Conservation (phyloP, 2,888 invertebrate species). For the Microctonus aethiopoides region DNA sequence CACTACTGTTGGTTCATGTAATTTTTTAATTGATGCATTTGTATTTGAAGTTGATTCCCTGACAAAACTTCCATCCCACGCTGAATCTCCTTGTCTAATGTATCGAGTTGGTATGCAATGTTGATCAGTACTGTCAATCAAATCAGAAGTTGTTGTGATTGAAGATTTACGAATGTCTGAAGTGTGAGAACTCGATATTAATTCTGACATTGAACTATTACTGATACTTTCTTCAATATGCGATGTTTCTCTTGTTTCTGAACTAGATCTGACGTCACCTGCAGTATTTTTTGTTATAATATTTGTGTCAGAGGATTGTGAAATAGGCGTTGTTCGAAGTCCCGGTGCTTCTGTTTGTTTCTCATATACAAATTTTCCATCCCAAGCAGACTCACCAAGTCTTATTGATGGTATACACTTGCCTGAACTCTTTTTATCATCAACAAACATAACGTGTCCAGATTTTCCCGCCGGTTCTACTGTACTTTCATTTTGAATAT, state of each 20-base stretch:
- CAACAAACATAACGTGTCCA: slow-evolving; percentile 37
- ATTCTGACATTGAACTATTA: slow-evolving; percentile 46
- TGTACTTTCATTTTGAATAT: slow-evolving; percentile 49
- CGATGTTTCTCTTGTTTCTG: slow-evolving; percentile 38
- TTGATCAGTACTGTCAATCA: slow-evolving; percentile 22
- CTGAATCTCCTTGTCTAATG: slow-evolving; percentile 55
- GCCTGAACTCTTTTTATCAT: slow-evolving; percentile 26
- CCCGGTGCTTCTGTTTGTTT: slow-evolving; percentile 46
- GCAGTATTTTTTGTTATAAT: slow-evolving; percentile 22
- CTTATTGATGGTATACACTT: slow-evolving; percentile 49
- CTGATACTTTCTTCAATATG: slow-evolving; percentile 49
- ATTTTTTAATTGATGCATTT: slow-evolving; percentile 36
- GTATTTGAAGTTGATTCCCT: slow-evolving; percentile 54
- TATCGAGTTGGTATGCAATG: slow-evolving; percentile 24
- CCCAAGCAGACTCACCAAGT: slow-evolving; percentile 67
- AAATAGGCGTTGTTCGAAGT: neutral
- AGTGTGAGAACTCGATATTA: slow-evolving; percentile 38
- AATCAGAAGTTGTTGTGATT: neutral
- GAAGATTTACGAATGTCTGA: slow-evolving; percentile 3
- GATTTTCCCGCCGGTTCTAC: slow-evolving; percentile 39
- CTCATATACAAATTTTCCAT: slow-evolving; percentile 68
- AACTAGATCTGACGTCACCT: slow-evolving; percentile 17
- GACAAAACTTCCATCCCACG: slow-evolving; percentile 67
- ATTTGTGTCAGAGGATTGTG: slow-evolving; percentile 5
- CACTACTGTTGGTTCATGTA: slow-evolving; percentile 46